Percentiles rank a stretch among this genome's conserved stretches.
phyloP scores from a whole-genome alignment of 2,113 vertebrate species.

The Phyllostomus discolor region DNA sequence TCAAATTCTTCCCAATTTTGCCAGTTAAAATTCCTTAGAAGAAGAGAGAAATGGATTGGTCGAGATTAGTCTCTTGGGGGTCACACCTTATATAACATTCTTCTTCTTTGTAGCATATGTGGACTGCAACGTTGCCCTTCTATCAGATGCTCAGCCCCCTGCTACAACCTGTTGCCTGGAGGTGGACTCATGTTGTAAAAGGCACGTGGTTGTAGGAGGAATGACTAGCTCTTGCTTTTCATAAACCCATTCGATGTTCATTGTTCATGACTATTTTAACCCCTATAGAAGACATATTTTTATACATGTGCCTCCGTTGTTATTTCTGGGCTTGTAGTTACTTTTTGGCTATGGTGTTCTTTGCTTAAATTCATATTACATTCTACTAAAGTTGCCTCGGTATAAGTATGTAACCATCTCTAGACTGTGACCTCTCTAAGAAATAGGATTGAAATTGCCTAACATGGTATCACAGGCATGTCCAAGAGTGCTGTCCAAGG shows the following conservation, averaged over 20 bases:
- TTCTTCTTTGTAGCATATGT: not conserved
- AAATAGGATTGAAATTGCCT: not conserved
- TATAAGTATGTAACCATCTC: not conserved
- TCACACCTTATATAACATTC: not conserved
- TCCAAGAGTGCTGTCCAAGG: not conserved
- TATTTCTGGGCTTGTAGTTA: not conserved
- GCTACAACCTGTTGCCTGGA: not conserved
- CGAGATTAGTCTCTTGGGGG: not conserved
- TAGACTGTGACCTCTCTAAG: not conserved
- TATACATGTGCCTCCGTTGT: not conserved
- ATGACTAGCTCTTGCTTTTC: not conserved
- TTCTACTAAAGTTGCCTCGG: not conserved
- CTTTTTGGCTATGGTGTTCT: not conserved
- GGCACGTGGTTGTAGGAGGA: not conserved
- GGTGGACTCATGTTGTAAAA: not conserved
- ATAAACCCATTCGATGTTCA: not conserved
- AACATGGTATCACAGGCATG: not conserved
- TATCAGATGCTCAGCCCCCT: not conserved
- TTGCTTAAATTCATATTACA: not conserved
- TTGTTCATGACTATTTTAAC: slow-evolving; percentile 18
- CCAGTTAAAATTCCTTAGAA: not conserved
- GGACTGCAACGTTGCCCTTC: not conserved
- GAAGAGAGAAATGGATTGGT: not conserved
- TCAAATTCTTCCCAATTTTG: not conserved
- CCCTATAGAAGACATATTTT: not conserved